Percentiles rank a stretch among this genome's conserved stretches.
phyloP scores from a whole-genome alignment of 2,113 vertebrate species.

The Athene cunicularia region DNA sequence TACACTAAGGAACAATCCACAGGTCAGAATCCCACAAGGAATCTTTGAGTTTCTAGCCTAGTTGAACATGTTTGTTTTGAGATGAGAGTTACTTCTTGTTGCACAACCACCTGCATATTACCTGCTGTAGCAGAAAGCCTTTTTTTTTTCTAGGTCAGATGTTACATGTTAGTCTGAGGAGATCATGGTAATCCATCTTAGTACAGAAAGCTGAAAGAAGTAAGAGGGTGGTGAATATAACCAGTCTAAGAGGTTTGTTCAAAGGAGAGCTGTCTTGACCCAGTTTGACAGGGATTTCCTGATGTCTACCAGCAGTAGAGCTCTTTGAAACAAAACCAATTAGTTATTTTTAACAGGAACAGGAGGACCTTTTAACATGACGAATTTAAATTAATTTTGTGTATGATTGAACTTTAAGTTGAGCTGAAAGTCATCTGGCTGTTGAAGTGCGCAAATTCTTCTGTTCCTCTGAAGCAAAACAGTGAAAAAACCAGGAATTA shows the following conservation, averaged over 20 bases:
- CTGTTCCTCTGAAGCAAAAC: background rate
- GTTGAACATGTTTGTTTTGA: background rate
- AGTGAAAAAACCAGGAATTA: background rate
- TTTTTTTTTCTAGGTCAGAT: background rate
- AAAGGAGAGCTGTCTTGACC: background rate
- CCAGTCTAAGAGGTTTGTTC: background rate
- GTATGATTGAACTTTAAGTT: background rate
- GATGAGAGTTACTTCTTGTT: background rate
- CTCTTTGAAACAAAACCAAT: background rate
- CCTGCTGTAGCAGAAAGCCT: background rate
- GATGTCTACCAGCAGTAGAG: background rate
- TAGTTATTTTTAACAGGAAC: background rate
- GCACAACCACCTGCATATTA: background rate
- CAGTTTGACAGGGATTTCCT: background rate
- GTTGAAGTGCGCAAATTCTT: background rate
- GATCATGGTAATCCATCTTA: background rate
- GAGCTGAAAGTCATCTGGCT: background rate
- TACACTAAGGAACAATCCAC: background rate
- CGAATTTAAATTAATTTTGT: background rate
- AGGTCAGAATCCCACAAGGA: background rate
- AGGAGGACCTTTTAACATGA: background rate
- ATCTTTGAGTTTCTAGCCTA: background rate
- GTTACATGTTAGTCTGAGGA: background rate
- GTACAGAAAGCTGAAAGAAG: background rate
- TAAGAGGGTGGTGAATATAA: background rate